Base-by-base conservation (phyloP, 2,888 invertebrate genomes). In the Synanthedon tipuliformis region DNA sequence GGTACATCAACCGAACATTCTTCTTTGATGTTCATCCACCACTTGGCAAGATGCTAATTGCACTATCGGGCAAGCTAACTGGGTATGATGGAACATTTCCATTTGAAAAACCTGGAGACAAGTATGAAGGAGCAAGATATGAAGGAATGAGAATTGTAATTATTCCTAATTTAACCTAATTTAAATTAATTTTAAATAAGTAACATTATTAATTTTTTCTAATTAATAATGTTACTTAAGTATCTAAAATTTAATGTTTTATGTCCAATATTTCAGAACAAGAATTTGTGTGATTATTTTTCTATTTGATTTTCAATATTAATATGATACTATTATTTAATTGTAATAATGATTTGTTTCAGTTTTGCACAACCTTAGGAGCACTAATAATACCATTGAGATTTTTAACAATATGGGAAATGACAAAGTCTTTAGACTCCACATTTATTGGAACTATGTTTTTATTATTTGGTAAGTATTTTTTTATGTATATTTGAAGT, bases 11-110 rank as follows among this genome's bases (percentile, higher is more conserved):
- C 68, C 90, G 96, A 62, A 97, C 97, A 54, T 98, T 98, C 79
- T 98, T 98, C 85, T 98, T 98, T 84, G 98, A 98, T 87, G 98
- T 98, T 1, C 98, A 98, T 88, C 98, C 98, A 55, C 98, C 98
- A 16, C 89, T 98, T 52, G 98, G 98, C 65, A 98, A 98, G 96
- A 98, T 98, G 97, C 87, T 98, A 58, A 96, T 98, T 71, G 97
- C 94, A 0, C 82, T 97, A 41, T 95, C 97, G 51, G 98, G 98
- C 3, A 94, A 95, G 71, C 75, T 97, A 69, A 94, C 95, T 50
- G 98, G 98, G 0, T 98, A 98, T 76, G 94, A 98, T 89, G 98
- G 97, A 1, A 95, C 89, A 57, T 98, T 96, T 89, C 91, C 96
- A 0, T 98, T 98, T 87, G 95, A 95, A 66, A 97, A 97, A 78